phyloP scores from a whole-genome alignment of 2,113 vertebrate species.

The Amia ocellicauda region DNA sequence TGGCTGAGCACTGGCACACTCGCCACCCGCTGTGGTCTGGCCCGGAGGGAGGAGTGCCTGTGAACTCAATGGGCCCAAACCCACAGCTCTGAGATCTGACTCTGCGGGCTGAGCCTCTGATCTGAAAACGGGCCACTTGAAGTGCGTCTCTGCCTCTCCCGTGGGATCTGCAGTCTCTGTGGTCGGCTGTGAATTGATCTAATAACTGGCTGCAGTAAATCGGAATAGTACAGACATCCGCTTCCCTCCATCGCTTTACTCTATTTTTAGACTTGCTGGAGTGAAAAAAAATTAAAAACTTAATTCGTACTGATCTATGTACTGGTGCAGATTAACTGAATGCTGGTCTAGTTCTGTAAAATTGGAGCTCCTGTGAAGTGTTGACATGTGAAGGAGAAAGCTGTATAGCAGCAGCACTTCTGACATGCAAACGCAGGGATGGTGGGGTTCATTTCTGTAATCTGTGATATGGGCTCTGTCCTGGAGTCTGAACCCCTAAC shows the following conservation, averaged over 20 bases:
- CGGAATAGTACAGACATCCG: neutral
- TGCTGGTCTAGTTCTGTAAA: no score
- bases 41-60: neutral
- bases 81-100: neutral
- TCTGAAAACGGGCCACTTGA: neutral
- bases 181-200: neutral
- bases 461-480: no score
- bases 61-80: neutral
- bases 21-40: neutral
- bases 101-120: neutral
- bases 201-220: slow-evolving; percentile 1
- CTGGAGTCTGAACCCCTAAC: no score
- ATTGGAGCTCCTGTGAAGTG: no score
- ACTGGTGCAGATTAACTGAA: no score
- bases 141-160: neutral
- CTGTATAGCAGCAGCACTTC: no score
- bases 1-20: neutral
- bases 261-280: neutral
- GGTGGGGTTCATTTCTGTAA: neutral
- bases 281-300: no score
- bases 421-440: no score
- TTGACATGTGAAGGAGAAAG: no score
- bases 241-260: neutral
- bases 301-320: no score
- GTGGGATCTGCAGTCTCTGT: neutral